Conservation (phyloP, 2,113 vertebrate genomes). For the Pollimyrus isidori region DNA sequence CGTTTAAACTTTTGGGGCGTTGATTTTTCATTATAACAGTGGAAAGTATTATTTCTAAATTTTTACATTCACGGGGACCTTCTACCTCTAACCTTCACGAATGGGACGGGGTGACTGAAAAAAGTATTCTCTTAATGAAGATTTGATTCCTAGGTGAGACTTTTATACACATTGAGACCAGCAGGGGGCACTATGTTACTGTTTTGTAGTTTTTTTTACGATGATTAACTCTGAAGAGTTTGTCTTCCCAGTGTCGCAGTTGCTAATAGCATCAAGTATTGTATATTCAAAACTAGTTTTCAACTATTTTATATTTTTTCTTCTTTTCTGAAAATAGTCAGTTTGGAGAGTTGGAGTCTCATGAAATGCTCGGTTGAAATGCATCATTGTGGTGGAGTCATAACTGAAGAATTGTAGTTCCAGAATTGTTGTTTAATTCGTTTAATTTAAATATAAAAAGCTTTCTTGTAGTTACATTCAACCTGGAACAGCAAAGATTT, state of each 20-base stretch:
- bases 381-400: neutral
- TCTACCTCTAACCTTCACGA: neutral
- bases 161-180: constrained; percentile 5
- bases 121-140: neutral
- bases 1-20: neutral
- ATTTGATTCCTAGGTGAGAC: neutral
- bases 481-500: neutral
- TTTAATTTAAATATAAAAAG: neutral
- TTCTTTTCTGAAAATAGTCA: neutral
- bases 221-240: neutral
- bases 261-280: neutral
- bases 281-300: neutral
- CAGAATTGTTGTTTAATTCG: neutral
- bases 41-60: neutral
- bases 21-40: neutral
- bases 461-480: neutral
- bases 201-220: neutral
- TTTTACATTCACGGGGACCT: neutral
- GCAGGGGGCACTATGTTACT: neutral
- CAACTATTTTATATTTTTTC: neutral
- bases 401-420: neutral
- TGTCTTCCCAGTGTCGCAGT: neutral
- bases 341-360: neutral
- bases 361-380: neutral
- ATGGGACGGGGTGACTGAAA: neutral